Base-by-base conservation (phyloP, 2,797 vertebrate species). In the Myioborus melanocephalus region DNA sequence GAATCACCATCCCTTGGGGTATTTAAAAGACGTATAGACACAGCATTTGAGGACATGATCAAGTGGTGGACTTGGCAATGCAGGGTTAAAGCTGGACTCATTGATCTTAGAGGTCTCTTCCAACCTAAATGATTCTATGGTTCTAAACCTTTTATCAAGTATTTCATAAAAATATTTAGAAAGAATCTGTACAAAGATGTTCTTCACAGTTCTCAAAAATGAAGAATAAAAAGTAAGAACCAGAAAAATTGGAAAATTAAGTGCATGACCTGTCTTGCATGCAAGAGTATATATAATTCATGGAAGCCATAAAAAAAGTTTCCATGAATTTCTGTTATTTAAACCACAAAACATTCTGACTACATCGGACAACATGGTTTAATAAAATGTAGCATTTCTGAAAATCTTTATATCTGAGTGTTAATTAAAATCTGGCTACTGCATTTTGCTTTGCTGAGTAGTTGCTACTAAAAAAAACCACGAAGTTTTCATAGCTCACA, bases 281-380 rank as follows among this genome's bases (percentile, higher is more conserved):
- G 8, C 7, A 79, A 90, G 24, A 41, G 14, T 49, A 76, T 28
- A 32, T 46, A 18, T 27, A 46, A 13, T 50, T 73, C 20, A 70
- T 11, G 56, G 39, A 65, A 72, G 65, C 6, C 9, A 53, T 27
- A 34, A 61, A 87, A 87, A 12, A 76, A 10, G 8, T 80, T 69
- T 79, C 22, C 17, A 32, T 41, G 10, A 63, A 59, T 85, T 88
- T 83, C 47, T 60, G n/a, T 59, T 90, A 90, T 65, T 90, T 63
- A 70, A 68, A 78, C 10, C 37, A 88, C 21, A 70, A 78, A 91
- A 57, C 26, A 30, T 37, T 82, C 44, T 50, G n/a, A 75, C 46
- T 55, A 47, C 8, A 30, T 12, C 61, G n/a, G n/a, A 80, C 17
- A 83, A 32, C 27, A 46, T 78, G 22, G 28, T 69, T 77, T 76